These are phyloP conservation scores for Ectobius pallidus DNA, from an alignment of 2,888 invertebrate genomes.

Conservation along the genomic window DNA sequence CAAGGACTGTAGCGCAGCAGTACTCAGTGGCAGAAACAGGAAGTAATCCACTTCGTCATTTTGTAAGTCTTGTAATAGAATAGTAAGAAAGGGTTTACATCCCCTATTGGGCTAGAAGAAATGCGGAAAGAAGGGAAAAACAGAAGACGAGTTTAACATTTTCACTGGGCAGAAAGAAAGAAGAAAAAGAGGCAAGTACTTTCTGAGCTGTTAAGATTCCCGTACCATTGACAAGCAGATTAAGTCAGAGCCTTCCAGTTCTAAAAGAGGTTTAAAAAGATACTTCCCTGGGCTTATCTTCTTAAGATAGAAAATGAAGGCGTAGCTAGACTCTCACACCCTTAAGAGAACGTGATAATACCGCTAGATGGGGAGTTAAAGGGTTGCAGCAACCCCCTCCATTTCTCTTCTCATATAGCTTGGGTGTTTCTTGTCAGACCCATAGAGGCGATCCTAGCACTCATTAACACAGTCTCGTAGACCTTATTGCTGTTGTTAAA, in stretches of 20 bases:
- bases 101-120: too few relatives aligned
- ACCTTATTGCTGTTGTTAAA: slow-evolving; percentile 26
- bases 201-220: not conserved
- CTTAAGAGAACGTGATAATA: slow-evolving; percentile 28
- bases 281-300: slow-evolving; percentile 19
- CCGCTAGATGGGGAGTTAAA: slow-evolving; percentile 32
- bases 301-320: slow-evolving; percentile 26
- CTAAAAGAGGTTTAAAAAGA: slow-evolving; percentile 40
- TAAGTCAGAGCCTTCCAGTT: slow-evolving; percentile 28
- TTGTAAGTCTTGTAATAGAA: too few relatives aligned
- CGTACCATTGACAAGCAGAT: slow-evolving; percentile 41
- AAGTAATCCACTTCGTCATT: too few relatives aligned
- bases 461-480: slow-evolving; percentile 28
- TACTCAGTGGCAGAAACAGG: too few relatives aligned
- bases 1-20: too few relatives aligned
- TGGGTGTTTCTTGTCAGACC: slow-evolving; percentile 22
- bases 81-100: too few relatives aligned
- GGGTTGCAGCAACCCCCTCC: slow-evolving; percentile 17
- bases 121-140: too few relatives aligned
- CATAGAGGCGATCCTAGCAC: slow-evolving; percentile 22
- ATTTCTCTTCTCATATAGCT: not conserved
- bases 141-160: too few relatives aligned
- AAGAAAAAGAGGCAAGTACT: too few relatives aligned
- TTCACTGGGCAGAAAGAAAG: not conserved
- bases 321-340: slow-evolving; percentile 5